Conservation (phyloP, 2,113 vertebrate genomes). For the Sinocyclocheilus grahami region DNA sequence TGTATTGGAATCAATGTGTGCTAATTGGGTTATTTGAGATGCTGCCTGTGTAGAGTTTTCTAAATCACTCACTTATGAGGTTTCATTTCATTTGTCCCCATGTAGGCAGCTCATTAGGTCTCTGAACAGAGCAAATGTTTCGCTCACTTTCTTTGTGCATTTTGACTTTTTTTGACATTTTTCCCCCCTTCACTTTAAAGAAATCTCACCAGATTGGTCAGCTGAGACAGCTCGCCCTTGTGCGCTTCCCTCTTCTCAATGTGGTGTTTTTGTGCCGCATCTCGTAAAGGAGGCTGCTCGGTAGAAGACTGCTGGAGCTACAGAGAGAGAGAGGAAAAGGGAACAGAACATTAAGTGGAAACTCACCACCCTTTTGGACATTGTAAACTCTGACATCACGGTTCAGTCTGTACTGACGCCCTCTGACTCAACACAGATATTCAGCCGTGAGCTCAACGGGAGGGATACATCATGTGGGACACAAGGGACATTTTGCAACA, state of each 20-base stretch:
- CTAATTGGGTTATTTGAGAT: no score
- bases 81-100: not conserved
- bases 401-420: slow-evolving; percentile 47
- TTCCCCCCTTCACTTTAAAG: not conserved
- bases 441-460: not conserved
- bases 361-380: slow-evolving; percentile 38
- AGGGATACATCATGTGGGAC: not conserved
- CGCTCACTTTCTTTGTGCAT: not conserved
- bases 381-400: slow-evolving; percentile 42
- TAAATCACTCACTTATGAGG: not conserved
- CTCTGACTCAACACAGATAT: slow-evolving; percentile 46
- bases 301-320: slow-evolving; percentile 74
- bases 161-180: no score
- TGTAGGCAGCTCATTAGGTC: not conserved
- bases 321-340: not conserved
- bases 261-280: slow-evolving; percentile 69
- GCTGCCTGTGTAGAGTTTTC: no score
- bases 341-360: slow-evolving; percentile 15
- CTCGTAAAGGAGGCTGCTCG: slow-evolving; percentile 67
- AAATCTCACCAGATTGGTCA: slow-evolving; percentile 78
- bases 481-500: slow-evolving; percentile 15
- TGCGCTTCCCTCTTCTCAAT: slow-evolving; percentile 77
- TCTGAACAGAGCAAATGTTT: not conserved
- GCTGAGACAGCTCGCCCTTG: slow-evolving; percentile 65
- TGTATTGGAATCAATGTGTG: no score